Conservation (phyloP, 2,797 vertebrate species). For the Graptemys geographica region DNA sequence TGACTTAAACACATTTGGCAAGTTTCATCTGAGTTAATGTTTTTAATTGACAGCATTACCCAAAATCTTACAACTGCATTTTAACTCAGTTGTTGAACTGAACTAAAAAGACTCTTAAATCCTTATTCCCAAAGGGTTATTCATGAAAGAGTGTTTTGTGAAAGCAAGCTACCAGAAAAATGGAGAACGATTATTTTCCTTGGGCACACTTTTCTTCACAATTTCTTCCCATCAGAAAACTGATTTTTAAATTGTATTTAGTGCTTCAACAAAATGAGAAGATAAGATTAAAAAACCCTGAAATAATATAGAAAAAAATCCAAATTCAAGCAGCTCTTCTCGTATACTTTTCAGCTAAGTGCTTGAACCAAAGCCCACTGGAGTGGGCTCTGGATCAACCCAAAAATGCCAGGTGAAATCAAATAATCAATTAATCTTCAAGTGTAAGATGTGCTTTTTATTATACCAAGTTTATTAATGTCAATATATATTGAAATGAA, state of each 20-base stretch:
- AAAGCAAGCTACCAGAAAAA: conserved; percentile 30
- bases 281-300: conserved; percentile 40
- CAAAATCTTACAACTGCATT: neutral
- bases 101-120: neutral
- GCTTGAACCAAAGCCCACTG: neutral
- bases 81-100: conserved; percentile 4
- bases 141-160: neutral
- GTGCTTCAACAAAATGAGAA: conserved; percentile 44
- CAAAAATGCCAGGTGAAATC: conserved; percentile 46
- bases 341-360: conserved; percentile 19
- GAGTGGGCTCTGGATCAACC: neutral
- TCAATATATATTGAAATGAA: conserved; percentile 70
- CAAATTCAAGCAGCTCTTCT: conserved; percentile 18
- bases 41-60: neutral
- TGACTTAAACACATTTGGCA: neutral
- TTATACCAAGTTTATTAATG: conserved; percentile 50
- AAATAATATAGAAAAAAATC: conserved; percentile 37
- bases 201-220: conserved; percentile 1
- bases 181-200: neutral
- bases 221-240: neutral
- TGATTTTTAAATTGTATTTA: conserved; percentile 7
- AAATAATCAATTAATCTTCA: conserved; percentile 58
- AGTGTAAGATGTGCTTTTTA: conserved; percentile 27
- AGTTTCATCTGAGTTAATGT: neutral
- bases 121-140: neutral